Percentiles rank a stretch among this genome's conserved stretches.
Evolutionary conservation across 2,797 vertebrate genomes (phyloP).

Genomic region (Nannoperca obscura): DNA sequence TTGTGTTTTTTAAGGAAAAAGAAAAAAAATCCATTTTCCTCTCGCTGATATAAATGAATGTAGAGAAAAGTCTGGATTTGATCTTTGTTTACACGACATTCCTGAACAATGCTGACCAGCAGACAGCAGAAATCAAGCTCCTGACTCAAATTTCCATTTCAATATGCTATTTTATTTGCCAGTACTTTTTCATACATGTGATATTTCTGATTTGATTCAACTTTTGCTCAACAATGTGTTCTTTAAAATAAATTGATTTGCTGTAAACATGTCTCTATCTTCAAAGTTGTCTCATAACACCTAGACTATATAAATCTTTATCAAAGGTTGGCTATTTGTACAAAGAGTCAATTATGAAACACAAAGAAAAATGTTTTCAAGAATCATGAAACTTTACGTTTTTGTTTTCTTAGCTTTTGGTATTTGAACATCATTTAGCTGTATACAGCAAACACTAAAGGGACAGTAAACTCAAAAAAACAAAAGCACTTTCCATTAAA

Average conservation of each 20-base stretch:
- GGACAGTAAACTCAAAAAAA: neutral
- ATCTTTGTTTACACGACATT: slow-evolving; percentile 36
- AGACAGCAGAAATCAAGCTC: slow-evolving; percentile 44
- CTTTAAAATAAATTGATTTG: slow-evolving; percentile 45
- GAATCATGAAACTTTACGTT: slow-evolving; percentile 20
- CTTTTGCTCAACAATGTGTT: slow-evolving; percentile 34
- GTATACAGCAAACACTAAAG: slow-evolving; percentile 29
- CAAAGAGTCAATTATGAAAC: slow-evolving; percentile 26
- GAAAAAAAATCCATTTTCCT: neutral
- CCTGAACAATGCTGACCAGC: slow-evolving; percentile 12
- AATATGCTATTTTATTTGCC: slow-evolving; percentile 68
- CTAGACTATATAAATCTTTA: slow-evolving; percentile 29
- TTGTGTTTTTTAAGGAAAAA: neutral
- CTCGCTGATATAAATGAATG: neutral
- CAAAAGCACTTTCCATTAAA: slow-evolving; percentile 28
- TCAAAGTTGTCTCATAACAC: slow-evolving; percentile 20
- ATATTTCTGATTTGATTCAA: slow-evolving; percentile 36
- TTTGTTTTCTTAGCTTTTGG: slow-evolving; percentile 21
- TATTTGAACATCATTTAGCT: slow-evolving; percentile 14
- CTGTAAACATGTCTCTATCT: slow-evolving; percentile 32
- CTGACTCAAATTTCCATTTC: slow-evolving; percentile 44
- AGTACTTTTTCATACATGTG: slow-evolving; percentile 56
- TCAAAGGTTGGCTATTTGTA: slow-evolving; percentile 27
- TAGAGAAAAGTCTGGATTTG: slow-evolving; percentile 17
- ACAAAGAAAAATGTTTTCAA: slow-evolving; percentile 23